Percentiles rank a stretch among this genome's conserved stretches.
Conservation (phyloP, 2,888 invertebrate genomes). For the Thera britannica region DNA sequence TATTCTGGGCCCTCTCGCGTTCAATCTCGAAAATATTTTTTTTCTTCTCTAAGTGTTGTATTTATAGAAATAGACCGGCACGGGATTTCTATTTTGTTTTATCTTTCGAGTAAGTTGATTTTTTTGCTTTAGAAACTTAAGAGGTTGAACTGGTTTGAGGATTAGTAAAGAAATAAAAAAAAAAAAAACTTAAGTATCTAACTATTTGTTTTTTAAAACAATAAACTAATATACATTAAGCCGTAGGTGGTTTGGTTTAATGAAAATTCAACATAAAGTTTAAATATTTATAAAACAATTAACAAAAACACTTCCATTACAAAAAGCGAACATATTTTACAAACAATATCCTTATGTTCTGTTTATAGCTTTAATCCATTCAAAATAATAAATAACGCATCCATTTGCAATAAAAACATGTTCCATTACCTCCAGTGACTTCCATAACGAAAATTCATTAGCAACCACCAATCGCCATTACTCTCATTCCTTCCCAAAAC, state of each 20-base stretch:
- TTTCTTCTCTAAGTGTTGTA: constrained; percentile 74
- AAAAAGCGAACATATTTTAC: constrained; percentile 21
- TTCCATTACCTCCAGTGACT: constrained; percentile 66
- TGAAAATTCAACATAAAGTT: too few relatives aligned
- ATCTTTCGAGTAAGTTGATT: constrained; percentile 51
- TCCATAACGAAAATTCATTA: constrained; percentile 80
- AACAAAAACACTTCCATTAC: constrained; percentile 17
- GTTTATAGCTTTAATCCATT: constrained; percentile 32
- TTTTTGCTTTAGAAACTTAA: constrained; percentile 37
- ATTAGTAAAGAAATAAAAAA: constrained; percentile 35
- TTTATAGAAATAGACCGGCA: constrained; percentile 75
- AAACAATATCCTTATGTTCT: constrained; percentile 29
- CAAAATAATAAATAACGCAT: constrained; percentile 36
- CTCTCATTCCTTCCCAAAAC: constrained; percentile 76
- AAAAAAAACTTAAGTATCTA: constrained; percentile 19
- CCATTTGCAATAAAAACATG: constrained; percentile 58
- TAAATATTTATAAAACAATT: constrained; percentile 4
- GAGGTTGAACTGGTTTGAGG: constrained; percentile 31
- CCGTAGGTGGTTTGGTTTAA: too few relatives aligned
- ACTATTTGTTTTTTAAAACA: constrained; percentile 17
- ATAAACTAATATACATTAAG: too few relatives aligned
- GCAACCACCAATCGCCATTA: constrained; percentile 75
- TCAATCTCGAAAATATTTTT: constrained; percentile 60
- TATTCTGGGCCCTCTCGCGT: constrained; percentile 77
- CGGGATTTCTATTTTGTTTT: constrained; percentile 66